Evolutionary conservation across 2,888 invertebrate species (phyloP).

Genomic region (Monoplex corrugatus): DNA sequence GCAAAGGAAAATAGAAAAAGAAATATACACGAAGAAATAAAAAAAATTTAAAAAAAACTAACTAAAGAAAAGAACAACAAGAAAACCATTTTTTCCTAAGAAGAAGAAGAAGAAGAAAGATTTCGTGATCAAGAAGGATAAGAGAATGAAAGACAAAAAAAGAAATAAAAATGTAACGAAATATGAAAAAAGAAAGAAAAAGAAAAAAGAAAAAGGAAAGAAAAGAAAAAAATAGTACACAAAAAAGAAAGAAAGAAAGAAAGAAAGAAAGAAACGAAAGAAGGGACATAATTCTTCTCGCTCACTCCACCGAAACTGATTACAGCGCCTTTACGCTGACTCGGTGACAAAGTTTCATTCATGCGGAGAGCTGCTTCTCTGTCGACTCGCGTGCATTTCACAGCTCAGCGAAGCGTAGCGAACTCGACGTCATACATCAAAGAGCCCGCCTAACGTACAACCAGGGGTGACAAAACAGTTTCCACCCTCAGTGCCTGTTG

Average conservation of each 20-base stretch:
- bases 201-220: not conserved
- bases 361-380: not conserved
- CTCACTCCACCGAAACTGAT: not conserved
- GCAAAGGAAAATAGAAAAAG: no score
- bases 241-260: not conserved
- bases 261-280: not conserved
- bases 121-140: not conserved
- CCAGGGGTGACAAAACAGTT: not conserved
- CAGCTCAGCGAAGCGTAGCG: conserved; percentile 33
- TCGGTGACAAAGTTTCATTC: not conserved
- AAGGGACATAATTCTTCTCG: not conserved
- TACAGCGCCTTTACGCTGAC: conserved; percentile 11
- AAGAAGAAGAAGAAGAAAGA: no score
- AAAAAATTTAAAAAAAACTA: no score
- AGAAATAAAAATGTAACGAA: no score
- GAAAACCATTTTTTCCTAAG: no score
- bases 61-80: no score
- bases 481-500: conserved; percentile 1
- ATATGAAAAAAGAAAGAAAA: no score
- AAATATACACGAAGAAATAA: no score
- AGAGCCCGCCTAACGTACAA: conserved; percentile 11
- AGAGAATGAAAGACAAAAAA: no score
- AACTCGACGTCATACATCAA: conserved; percentile 27
- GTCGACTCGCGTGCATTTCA: conserved; percentile 18
- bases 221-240: no score